Percentiles rank a stretch among this genome's conserved stretches.
Evolutionary conservation across 92 coral and sea anemone genomes (phyloP).

Genomic region (Umimayanthus chanpuru): DNA sequence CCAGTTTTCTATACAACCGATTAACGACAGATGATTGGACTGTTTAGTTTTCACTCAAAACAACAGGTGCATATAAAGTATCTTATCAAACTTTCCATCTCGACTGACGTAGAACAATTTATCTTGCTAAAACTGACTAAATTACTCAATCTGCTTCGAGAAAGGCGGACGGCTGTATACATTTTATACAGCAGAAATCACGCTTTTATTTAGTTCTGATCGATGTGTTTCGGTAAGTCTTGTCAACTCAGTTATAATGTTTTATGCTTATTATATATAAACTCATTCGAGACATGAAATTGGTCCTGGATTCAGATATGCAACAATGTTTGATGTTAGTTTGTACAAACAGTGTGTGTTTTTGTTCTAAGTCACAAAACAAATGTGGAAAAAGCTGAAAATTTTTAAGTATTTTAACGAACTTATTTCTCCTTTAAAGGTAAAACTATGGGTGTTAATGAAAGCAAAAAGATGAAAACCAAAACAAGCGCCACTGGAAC

Average conservation of each 20-base stretch:
- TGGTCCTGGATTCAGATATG: not conserved
- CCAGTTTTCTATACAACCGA: not conserved
- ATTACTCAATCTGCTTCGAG: not conserved
- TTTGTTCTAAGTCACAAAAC: too few species aligned
- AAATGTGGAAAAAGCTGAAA: too few species aligned
- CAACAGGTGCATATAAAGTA: slow-evolving; percentile 31
- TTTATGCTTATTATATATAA: too few species aligned
- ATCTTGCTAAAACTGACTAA: not conserved
- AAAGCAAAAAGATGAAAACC: slow-evolving; percentile 15
- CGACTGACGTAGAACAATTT: slow-evolving; percentile 4
- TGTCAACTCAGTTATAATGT: not conserved
- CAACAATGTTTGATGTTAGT: too few species aligned
- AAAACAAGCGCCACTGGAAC: not conserved
- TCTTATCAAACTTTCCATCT: slow-evolving; percentile 25
- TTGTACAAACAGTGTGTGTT: too few species aligned
- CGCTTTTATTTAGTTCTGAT: not conserved
- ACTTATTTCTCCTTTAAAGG: not conserved
- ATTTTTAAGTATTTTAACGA: not conserved
- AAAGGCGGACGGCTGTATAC: not conserved
- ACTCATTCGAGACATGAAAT: not conserved
- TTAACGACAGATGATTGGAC: slow-evolving; percentile 7
- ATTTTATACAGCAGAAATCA: not conserved
- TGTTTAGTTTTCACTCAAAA: not conserved
- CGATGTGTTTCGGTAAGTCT: not conserved
- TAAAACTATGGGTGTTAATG: slow-evolving; percentile 21